phyloP scores from a whole-genome alignment of 2,888 invertebrate genomes.

The Polymixis lichenea region DNA sequence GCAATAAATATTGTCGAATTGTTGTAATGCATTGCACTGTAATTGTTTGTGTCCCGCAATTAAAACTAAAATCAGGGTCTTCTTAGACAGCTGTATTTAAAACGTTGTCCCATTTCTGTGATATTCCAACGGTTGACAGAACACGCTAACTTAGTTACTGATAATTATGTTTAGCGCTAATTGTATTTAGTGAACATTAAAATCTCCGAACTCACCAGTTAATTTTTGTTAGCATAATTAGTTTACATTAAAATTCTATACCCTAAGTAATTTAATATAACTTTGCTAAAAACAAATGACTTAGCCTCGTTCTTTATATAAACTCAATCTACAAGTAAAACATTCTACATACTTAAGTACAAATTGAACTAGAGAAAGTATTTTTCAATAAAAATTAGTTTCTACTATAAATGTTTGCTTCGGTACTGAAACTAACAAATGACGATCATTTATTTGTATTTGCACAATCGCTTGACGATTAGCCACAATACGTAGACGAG shows the following conservation, averaged over 20 bases:
- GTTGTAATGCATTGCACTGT: too few relatives aligned
- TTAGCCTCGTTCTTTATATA: background rate
- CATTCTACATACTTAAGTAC: background rate
- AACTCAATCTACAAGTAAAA: conserved; percentile 19
- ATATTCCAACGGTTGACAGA: background rate
- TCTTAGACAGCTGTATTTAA: background rate
- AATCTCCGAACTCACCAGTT: conserved; percentile 8
- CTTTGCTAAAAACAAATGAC: conserved; percentile 12
- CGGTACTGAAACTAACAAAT: conserved; percentile 30
- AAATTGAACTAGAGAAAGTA: conserved; percentile 21
- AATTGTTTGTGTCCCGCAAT: too few relatives aligned
- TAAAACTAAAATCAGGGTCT: too few relatives aligned
- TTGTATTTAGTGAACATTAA: conserved; percentile 9
- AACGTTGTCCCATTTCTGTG: background rate
- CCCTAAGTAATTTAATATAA: background rate
- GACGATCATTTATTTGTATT: conserved; percentile 23
- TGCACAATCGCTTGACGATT: conserved; percentile 1
- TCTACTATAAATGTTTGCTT: conserved; percentile 18
- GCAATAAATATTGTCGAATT: too few relatives aligned
- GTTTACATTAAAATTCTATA: conserved; percentile 15
- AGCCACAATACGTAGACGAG: too few relatives aligned
- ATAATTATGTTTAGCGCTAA: background rate
- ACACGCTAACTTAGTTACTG: background rate
- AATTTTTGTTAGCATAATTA: conserved; percentile 9
- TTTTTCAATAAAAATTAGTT: conserved; percentile 3